Conservation (phyloP, 2,797 vertebrate species). For the Lithobates sylvaticus region DNA sequence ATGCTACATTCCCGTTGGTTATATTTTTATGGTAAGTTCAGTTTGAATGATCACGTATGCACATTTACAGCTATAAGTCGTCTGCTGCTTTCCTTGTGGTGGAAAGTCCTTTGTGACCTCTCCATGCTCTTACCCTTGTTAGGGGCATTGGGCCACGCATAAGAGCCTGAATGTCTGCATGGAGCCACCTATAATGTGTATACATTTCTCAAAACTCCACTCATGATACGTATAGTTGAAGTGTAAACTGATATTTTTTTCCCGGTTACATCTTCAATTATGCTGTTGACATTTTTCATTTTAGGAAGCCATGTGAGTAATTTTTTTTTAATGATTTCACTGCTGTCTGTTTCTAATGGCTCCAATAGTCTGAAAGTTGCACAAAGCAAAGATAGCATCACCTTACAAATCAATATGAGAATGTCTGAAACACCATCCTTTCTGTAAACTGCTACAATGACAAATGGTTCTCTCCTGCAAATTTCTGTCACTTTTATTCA, state of each 20-base stretch:
- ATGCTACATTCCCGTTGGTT: too few relatives aligned
- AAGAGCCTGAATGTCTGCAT: conserved; percentile 28
- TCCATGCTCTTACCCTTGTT: conserved; percentile 11
- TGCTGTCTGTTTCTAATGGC: conserved; percentile 67
- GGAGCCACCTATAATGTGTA: conserved; percentile 26
- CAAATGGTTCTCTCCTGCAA: conserved; percentile 65
- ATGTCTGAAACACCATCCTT: conserved; percentile 71
- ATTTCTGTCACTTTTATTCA: conserved; percentile 67
- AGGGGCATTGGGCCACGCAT: neutral
- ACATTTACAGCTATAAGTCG: neutral
- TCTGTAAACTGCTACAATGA: conserved; percentile 62
- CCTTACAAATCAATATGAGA: conserved; percentile 76
- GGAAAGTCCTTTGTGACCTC: conserved; percentile 19
- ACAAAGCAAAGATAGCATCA: conserved; percentile 74
- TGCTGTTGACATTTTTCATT: conserved; percentile 22
- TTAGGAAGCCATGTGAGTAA: conserved; percentile 23
- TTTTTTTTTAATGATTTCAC: conserved; percentile 43
- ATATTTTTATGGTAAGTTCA: neutral
- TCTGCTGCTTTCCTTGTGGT: neutral
- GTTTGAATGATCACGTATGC: neutral
- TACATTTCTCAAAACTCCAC: conserved; percentile 37
- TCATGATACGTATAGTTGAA: conserved; percentile 43
- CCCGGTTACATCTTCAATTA: conserved; percentile 49
- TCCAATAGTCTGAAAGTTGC: conserved; percentile 74
- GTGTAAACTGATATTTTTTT: conserved; percentile 52